Percentiles rank a stretch among this genome's conserved stretches.
Evolutionary conservation across 2,888 invertebrate species (phyloP).

Genomic region (Tanytarsus gracilentus): DNA sequence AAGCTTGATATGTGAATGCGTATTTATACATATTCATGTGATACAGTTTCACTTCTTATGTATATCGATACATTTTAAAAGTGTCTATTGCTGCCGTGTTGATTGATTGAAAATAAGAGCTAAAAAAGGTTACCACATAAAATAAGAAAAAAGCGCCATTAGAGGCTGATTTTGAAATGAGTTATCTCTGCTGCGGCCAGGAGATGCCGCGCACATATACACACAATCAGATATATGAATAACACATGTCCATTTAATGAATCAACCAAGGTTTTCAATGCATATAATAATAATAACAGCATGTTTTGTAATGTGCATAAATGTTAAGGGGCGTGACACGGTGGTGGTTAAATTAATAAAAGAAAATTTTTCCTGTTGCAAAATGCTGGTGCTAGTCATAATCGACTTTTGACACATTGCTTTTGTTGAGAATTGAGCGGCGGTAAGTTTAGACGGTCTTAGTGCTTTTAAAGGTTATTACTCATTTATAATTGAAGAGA

Average conservation of each 20-base stretch:
- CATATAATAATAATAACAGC: neutral
- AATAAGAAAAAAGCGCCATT: neutral
- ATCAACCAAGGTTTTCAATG: conserved; percentile 2
- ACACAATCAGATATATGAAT: conserved; percentile 9
- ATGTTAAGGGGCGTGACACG: too few relatives aligned
- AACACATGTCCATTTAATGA: conserved; percentile 26
- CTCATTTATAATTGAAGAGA: too few relatives aligned
- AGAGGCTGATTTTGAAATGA: neutral
- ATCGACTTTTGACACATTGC: too few relatives aligned
- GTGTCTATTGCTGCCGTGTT: too few relatives aligned
- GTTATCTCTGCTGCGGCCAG: neutral
- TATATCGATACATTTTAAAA: too few relatives aligned
- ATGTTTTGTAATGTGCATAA: neutral
- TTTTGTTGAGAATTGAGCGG: too few relatives aligned
- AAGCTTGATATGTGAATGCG: neutral
- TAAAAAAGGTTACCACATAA: neutral
- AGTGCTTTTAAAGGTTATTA: too few relatives aligned
- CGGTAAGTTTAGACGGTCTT: too few relatives aligned
- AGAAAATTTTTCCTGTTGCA: too few relatives aligned
- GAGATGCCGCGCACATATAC: neutral
- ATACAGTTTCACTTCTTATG: neutral
- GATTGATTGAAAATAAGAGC: conserved; percentile 11
- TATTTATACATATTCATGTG: neutral
- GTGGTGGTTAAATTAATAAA: too few relatives aligned
- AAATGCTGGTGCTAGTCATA: too few relatives aligned